These are phyloP conservation scores for Holacanthus passer DNA, from an alignment of 2,113 vertebrate species.

Conservation along the genomic window DNA sequence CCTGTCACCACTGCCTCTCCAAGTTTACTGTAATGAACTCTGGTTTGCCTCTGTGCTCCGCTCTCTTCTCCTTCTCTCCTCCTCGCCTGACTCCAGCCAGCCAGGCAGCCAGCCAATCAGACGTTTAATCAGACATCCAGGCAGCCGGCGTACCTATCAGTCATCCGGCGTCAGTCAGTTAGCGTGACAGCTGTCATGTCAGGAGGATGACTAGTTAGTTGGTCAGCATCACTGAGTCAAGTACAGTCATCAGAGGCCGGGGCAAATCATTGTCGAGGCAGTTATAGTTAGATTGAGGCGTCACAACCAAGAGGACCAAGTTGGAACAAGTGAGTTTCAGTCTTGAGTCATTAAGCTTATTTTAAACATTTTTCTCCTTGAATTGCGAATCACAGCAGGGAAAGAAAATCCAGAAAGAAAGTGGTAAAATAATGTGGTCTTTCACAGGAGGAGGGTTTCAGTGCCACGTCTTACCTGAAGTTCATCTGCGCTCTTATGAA, in stretches of 20 bases:
- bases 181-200: conserved; percentile 47
- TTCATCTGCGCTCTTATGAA: background rate
- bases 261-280: conserved; percentile 9
- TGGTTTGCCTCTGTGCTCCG: conserved; percentile 57
- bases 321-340: background rate
- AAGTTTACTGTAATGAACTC: conserved; percentile 77
- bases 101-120: conserved; percentile 56
- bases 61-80: conserved; percentile 11
- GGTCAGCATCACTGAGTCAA: conserved; percentile 47
- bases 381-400: background rate
- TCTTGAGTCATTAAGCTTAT: background rate
- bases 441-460: background rate
- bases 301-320: background rate
- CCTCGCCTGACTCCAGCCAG: conserved; percentile 41
- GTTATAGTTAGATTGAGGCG: background rate
- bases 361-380: background rate
- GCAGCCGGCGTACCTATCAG: conserved; percentile 41
- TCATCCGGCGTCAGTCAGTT: conserved; percentile 43
- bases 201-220: conserved; percentile 26
- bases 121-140: conserved; percentile 52
- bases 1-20: conserved; percentile 72
- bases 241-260: background rate
- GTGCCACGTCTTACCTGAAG: conserved; percentile 6
- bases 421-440: conserved; percentile 2
- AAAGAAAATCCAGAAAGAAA: background rate